Evolutionary conservation across 2,113 vertebrate species (phyloP).

Genomic region (Siniperca knerii): DNA sequence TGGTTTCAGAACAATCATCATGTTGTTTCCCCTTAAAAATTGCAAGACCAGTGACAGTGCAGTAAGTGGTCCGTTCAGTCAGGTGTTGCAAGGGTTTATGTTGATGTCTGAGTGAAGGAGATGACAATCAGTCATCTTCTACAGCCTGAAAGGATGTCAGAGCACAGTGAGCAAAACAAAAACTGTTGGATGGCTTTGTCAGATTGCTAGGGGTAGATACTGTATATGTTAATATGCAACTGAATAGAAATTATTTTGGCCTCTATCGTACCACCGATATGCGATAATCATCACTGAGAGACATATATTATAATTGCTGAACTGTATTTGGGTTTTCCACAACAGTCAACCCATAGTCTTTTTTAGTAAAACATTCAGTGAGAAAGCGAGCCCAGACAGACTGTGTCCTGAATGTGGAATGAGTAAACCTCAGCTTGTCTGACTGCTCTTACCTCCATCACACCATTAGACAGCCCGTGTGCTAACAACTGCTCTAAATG

Average conservation of each 20-base stretch:
- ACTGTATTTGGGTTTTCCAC: background rate
- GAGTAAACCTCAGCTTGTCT: conserved; percentile 25
- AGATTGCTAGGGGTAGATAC: too few species aligned
- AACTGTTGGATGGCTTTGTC: background rate
- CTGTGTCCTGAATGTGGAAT: conserved; percentile 36
- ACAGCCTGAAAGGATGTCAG: background rate
- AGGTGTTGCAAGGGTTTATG: background rate
- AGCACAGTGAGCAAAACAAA: background rate
- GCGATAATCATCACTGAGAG: background rate
- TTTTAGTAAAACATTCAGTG: background rate
- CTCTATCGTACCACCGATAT: background rate
- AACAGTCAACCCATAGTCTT: background rate
- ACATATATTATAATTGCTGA: background rate
- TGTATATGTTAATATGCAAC: background rate
- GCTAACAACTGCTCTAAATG: background rate
- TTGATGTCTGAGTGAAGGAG: background rate
- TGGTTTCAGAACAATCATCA: background rate
- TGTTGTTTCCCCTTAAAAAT: background rate
- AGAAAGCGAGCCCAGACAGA: conserved; percentile 21
- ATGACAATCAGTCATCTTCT: background rate
- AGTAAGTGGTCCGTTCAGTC: background rate
- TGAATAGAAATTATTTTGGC: background rate
- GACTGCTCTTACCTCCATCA: conserved; percentile 36
- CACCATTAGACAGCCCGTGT: conserved; percentile 2
- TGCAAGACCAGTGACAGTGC: background rate